phyloP scores from a whole-genome alignment of 2,888 invertebrate species.

The Pseudolycoriella hygida region DNA sequence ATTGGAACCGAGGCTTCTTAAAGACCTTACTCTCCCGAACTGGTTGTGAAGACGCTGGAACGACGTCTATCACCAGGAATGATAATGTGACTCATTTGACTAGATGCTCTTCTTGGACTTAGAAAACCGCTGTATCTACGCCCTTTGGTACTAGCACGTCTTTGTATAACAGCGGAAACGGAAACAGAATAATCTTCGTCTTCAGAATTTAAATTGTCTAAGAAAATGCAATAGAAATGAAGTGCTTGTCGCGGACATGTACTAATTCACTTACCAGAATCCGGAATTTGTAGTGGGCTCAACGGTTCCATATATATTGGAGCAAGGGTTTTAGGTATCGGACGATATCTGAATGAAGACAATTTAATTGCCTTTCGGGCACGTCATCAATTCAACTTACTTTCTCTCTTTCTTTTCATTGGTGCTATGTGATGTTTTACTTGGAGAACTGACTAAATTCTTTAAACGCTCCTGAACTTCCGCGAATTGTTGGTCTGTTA shows the following conservation, averaged over 20 bases:
- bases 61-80: conserved; percentile 33
- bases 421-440: no score
- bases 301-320: no score
- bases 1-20: neutral
- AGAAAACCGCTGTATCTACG: conserved; percentile 42
- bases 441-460: no score
- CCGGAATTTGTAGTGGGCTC: no score
- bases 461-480: no score
- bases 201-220: conserved; percentile 32
- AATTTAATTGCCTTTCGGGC: no score
- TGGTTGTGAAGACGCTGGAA: conserved; percentile 66
- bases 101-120: conserved; percentile 40
- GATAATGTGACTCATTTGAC: conserved; percentile 29
- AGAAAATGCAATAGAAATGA: neutral
- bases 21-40: conserved; percentile 62
- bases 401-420: no score
- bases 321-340: no score
- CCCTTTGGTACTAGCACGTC: conserved; percentile 55
- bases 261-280: no score
- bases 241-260: neutral
- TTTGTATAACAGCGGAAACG: conserved; percentile 65
- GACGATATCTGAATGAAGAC: no score
- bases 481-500: no score
- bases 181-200: conserved; percentile 78
- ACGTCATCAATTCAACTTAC: no score